Evolutionary conservation across 2,113 vertebrate species (phyloP), one percentile per base, ranked within the genome.

Genomic region (Hypocryptadius cinnamomeus): DNA sequence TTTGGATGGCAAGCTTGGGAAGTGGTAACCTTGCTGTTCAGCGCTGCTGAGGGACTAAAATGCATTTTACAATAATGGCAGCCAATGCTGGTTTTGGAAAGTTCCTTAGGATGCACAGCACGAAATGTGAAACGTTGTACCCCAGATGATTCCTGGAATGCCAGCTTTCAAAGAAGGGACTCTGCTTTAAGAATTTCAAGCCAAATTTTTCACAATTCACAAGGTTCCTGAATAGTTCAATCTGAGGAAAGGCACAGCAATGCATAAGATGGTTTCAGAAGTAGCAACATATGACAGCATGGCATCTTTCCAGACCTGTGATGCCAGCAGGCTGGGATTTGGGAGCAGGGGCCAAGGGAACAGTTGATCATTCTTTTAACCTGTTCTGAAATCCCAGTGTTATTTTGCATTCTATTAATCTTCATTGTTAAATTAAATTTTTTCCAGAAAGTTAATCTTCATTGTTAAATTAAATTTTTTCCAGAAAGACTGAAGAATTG

Each of bases 281-380:
- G 42, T 23, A 76, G 47, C n/a, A 87, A 17, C 47, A 37, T 31
- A 40, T 19, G 42, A 54, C 23, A 71, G 19, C 6, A 33, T 2
- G 5, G 31, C 50, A 28, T 48, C 45, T 74, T 78, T 56, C 79
- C 68, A 76, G 47, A 51, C 8, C 23, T 33, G 20, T 23, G 42
- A 61, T 63, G 61, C 33, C 35, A 79, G 35, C 40, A 85, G 40
- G 17, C 6, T 79, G 57, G 47, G n/a, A 78, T 81, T 33, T 61
- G 28, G 27, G 31, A 27, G 8, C 0, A 0, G 3, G 3, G 18
- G 4, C 17, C 18, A 56, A 71, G 21, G 9, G 20, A 65, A 27
- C 31, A 53, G 31, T 37, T 71, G 63, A 44, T 64, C 10, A 70
- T 64, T 76, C 54, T 89, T 81, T 82, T 81, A 85, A 70, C 24